Conservation (phyloP, 2,113 vertebrate genomes). For the Ctenomys sociabilis region DNA sequence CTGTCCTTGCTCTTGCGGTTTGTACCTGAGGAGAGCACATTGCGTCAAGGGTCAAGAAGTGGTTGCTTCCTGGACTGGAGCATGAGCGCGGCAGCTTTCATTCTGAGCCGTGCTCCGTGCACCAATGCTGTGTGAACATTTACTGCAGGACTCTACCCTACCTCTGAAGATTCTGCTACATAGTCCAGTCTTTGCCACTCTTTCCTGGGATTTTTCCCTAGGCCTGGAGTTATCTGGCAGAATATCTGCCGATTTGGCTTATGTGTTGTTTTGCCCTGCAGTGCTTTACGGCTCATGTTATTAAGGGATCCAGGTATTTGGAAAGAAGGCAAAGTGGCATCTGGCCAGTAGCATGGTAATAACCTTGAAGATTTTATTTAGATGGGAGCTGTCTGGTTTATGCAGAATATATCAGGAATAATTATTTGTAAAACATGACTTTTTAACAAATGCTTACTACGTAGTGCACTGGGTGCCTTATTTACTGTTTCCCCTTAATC, state of each 20-base stretch:
- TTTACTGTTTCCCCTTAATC: background rate
- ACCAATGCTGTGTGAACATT: background rate
- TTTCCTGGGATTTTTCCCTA: background rate
- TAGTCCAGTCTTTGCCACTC: background rate
- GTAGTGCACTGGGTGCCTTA: background rate
- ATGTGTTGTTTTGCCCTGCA: background rate
- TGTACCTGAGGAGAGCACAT: background rate
- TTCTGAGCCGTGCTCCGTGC: background rate
- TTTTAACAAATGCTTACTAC: background rate
- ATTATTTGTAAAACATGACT: background rate
- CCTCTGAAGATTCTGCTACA: background rate
- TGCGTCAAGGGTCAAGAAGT: background rate
- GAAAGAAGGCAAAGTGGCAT: slow-evolving; percentile 10
- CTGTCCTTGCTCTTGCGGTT: background rate
- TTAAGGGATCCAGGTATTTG: background rate
- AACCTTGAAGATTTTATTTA: slow-evolving; percentile 6
- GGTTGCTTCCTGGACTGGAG: background rate
- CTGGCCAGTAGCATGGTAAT: background rate
- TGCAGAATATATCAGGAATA: slow-evolving; percentile 3
- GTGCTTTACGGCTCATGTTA: background rate
- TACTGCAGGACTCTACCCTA: background rate
- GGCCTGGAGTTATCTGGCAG: background rate
- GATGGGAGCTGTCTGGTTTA: background rate
- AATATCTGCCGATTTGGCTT: background rate
- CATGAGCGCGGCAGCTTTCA: background rate